Percentiles rank a stretch among this genome's conserved stretches.
Evolutionary conservation across 2,797 vertebrate genomes (phyloP).

Genomic region (Ptychobarbus kaznakovi): DNA sequence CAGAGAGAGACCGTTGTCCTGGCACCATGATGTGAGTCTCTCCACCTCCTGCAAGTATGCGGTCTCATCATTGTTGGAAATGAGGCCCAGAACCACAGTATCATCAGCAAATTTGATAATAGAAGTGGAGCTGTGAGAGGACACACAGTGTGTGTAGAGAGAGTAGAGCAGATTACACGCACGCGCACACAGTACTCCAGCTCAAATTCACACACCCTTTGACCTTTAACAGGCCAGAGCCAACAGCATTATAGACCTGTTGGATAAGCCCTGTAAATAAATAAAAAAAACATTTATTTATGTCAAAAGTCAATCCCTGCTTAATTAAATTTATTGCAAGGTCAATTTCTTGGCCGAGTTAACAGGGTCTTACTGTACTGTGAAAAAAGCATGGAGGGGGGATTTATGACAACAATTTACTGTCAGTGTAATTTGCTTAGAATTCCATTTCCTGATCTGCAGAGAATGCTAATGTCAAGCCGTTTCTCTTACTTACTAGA

Average conservation of each 20-base stretch:
- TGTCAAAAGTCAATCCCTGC: constrained; percentile 46
- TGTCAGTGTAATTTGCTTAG: constrained; percentile 52
- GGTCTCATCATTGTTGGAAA: too few species aligned
- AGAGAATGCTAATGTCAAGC: constrained; percentile 32
- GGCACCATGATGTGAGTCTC: too few species aligned
- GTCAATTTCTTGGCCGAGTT: constrained; percentile 50
- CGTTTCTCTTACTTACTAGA: constrained; percentile 7
- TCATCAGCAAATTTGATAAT: too few species aligned
- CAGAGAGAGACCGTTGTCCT: too few species aligned
- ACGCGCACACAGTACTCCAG: neutral
- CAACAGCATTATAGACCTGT: constrained; percentile 12
- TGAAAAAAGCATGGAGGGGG: constrained; percentile 28
- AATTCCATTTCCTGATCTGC: constrained; percentile 15
- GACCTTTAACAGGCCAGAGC: constrained; percentile 34
- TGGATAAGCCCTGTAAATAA: constrained; percentile 40
- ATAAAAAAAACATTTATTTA: constrained; percentile 49
- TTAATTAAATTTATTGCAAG: constrained; percentile 57
- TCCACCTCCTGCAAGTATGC: too few species aligned
- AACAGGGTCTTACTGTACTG: constrained; percentile 48
- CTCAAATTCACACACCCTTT: constrained; percentile 6
- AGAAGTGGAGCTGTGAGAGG: too few species aligned
- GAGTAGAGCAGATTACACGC: too few species aligned
- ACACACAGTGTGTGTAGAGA: too few species aligned
- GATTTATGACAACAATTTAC: constrained; percentile 35
- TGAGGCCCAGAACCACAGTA: too few species aligned